A percentile compares a stretch with the other conserved stretches of the same genome.
Evolutionary conservation across 30 jellyfish, hydroid and myxozoan genomes (phyloP).

Genomic region (Aurelia sp.): DNA sequence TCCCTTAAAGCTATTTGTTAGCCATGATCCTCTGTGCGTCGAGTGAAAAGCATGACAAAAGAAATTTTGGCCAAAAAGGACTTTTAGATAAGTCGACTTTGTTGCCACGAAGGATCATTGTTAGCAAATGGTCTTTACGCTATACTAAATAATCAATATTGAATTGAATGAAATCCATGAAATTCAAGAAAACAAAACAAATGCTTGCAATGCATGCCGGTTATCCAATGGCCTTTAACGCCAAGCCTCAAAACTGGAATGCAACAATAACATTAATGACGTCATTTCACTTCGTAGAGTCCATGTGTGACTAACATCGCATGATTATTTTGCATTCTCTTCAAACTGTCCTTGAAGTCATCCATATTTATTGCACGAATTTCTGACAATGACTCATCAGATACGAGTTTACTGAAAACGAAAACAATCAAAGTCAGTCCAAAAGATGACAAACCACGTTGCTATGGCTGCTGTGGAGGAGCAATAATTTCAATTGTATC

Average conservation of each 20-base stretch:
- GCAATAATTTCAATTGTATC: too few relatives aligned
- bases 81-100: too few relatives aligned
- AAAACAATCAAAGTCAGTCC: background rate
- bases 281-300: background rate
- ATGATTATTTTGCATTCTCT: constrained; percentile 57
- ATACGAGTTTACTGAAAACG: background rate
- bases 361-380: constrained; percentile 46
- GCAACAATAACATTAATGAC: background rate
- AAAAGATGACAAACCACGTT: background rate
- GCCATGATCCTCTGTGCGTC: too few relatives aligned
- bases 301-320: constrained; percentile 50
- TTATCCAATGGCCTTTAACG: background rate
- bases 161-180: too few relatives aligned
- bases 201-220: background rate
- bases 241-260: background rate
- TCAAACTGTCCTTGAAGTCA: constrained; percentile 48
- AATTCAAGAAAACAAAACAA: too few relatives aligned
- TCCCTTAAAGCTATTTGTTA: too few relatives aligned
- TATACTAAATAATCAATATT: too few relatives aligned
- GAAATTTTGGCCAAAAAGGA: too few relatives aligned
- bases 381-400: background rate
- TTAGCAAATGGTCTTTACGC: too few relatives aligned
- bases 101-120: too few relatives aligned
- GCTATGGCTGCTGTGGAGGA: too few relatives aligned
- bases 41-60: too few relatives aligned